Base-by-base conservation (phyloP, 1,140 invertebrate species). In the Heliconius nattereri region DNA sequence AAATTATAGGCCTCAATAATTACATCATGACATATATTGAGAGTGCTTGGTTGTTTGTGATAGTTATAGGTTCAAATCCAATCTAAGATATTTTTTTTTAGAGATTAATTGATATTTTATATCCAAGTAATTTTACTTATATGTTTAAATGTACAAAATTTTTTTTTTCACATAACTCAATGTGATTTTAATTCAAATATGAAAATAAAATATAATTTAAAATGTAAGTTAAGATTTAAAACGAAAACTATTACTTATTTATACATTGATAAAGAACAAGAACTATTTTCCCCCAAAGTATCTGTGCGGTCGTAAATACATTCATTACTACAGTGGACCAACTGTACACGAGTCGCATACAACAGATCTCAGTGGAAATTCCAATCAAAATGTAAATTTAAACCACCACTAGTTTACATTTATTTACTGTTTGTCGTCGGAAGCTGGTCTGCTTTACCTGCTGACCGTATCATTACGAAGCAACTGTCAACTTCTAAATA, bases 301-400 rank as follows among this genome's bases (percentile, higher is more conserved):
- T 29, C 60, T 26, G 60, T 16, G 60, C 26, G 23, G 40, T 40
- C 35, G 45, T 73, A 75, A 80, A 80, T 71, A 71, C 78, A 76
- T 75, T 76, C 52, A 80, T 76, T 71, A 73, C 78, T 54, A 71
- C 70, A 45, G 70, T 77, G 60, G 75, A 45, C 54, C 78, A 71
- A 76, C 54, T 76, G 23, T 37, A 66, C 77, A 79, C 75, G 75
- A 76, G 79, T 40, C 52, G 70, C 52, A 80, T 71, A 74, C 78
- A 82, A 78, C 80, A 77, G 79, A 78, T 80, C 83, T 81, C 81
- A 76, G 83, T 84, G 83, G 85, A 84, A 88, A 86, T 87, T 87
- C 85, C 85, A 89, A 89, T 90, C 87, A 91, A 91, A 90, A 90
- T 90, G 88, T 84, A 87, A 90, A 90, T 90, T 85, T 60, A 75